Percentiles rank a stretch among this genome's conserved stretches.
Evolutionary conservation across 1,140 invertebrate genomes (phyloP).

Genomic region (Conopomorpha cramerella): DNA sequence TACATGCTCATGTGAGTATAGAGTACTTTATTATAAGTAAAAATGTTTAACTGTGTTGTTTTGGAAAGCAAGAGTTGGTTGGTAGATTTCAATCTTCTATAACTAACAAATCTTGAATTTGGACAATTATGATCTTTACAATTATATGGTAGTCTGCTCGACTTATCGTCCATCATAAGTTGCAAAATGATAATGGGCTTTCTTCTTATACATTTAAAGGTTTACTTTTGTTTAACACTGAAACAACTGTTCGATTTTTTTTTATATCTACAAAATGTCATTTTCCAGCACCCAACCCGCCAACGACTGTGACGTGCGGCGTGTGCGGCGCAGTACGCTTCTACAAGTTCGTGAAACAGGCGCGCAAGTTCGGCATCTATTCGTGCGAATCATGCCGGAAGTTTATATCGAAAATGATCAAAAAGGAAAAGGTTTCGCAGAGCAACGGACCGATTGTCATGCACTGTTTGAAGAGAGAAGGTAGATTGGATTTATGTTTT

Average conservation of each 20-base stretch:
- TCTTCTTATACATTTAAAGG: no score
- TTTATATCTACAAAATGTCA: no score
- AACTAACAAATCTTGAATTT: no score
- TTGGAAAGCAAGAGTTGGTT: no score
- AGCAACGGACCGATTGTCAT: conserved; percentile 60
- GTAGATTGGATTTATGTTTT: conserved; percentile 27
- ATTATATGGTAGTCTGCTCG: no score
- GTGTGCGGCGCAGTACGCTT: conserved; percentile 79
- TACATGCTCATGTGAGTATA: conserved; percentile 34
- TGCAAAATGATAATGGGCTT: no score
- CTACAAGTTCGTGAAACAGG: conserved; percentile 76
- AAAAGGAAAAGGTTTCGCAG: conserved; percentile 65
- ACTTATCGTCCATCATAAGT: no score
- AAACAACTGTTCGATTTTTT: no score
- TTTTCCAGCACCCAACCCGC: conserved; percentile 56
- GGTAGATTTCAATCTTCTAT: no score
- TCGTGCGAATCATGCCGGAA: conserved; percentile 85
- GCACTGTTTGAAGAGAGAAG: conserved; percentile 72
- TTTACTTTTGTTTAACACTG: no score
- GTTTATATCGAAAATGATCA: conserved; percentile 81
- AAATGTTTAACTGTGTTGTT: no score
- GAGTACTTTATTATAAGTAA: conserved; percentile 3
- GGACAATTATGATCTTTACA: no score
- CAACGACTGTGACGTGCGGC: conserved; percentile 74
- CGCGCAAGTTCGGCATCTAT: conserved; percentile 81